These are phyloP conservation scores for Pemphigus obesinymphae DNA, from an alignment of 1,140 invertebrate genomes.

Conservation along the genomic window DNA sequence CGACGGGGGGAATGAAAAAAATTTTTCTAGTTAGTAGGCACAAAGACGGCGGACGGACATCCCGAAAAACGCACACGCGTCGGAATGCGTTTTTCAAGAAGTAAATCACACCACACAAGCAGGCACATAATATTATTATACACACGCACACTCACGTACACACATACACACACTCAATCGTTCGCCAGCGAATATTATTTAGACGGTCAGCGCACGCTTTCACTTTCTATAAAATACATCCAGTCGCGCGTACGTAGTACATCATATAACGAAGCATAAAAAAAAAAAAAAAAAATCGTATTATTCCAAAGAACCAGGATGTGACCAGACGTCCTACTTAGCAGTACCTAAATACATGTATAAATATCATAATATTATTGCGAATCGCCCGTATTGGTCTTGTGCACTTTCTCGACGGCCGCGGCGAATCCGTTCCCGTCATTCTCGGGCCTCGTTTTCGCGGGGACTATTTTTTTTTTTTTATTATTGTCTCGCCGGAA, in stretches of 20 bases:
- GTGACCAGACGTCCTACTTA: conserved; percentile 37
- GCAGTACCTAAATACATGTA: background rate
- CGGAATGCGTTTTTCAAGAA: conserved; percentile 1
- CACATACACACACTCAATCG: background rate
- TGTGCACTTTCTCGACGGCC: background rate
- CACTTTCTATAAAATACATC: conserved; percentile 11
- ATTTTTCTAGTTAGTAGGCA: background rate
- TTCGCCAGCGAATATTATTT: background rate
- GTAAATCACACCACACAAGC: background rate
- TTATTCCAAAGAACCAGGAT: conserved; percentile 32
- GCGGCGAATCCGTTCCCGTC: background rate
- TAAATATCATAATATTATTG: background rate
- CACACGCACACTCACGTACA: background rate
- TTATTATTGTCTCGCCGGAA: too few species aligned
- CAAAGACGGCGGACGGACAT: background rate
- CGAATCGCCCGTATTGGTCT: too few species aligned
- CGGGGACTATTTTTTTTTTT: too few species aligned
- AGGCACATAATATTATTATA: background rate
- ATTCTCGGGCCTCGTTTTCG: too few species aligned
- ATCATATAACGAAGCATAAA: background rate
- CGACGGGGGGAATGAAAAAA: background rate
- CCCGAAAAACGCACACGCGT: background rate
- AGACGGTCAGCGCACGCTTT: conserved; percentile 2
- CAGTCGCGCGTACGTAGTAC: background rate
- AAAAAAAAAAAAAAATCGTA: conserved; percentile 1